Conservation (phyloP, 2,888 invertebrate genomes). For the Hoplodrina blanda region DNA sequence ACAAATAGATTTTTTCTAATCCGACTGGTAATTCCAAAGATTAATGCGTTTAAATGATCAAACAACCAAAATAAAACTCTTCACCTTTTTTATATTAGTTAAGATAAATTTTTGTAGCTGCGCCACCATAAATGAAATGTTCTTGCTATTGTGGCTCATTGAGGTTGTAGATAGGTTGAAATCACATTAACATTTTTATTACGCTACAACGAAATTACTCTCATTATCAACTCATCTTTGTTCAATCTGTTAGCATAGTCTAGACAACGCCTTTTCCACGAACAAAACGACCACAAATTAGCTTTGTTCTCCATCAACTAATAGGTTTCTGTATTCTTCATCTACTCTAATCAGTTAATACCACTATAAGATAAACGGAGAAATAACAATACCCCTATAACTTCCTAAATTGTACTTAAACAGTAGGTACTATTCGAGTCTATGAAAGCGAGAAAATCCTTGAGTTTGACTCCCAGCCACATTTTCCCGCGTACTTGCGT, state of each 20-base stretch:
- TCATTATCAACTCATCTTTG: not conserved
- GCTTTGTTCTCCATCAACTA: not conserved
- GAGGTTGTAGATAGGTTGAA: too few species aligned
- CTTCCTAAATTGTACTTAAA: constrained; percentile 50
- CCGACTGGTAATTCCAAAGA: too few species aligned
- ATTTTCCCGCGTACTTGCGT: constrained; percentile 78
- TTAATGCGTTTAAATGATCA: too few species aligned
- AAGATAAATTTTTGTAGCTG: too few species aligned
- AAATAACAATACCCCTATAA: constrained; percentile 15
- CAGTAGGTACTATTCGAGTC: constrained; percentile 49
- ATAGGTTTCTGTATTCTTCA: not conserved
- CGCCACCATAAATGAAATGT: too few species aligned
- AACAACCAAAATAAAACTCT: too few species aligned
- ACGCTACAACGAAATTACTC: not conserved
- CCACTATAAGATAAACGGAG: constrained; percentile 18
- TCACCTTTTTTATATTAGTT: too few species aligned
- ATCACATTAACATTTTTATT: not conserved
- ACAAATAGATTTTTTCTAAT: too few species aligned
- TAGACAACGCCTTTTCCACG: not conserved
- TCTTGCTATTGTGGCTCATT: not conserved
- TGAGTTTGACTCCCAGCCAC: constrained; percentile 70
- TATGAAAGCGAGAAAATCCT: constrained; percentile 70
- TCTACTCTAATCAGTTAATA: constrained; percentile 9
- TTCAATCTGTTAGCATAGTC: constrained; percentile 6
- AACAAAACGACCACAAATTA: not conserved